These are phyloP conservation scores for Sebastes taczanowskii DNA, from an alignment of 2,797 vertebrate genomes.

Conservation along the genomic window DNA sequence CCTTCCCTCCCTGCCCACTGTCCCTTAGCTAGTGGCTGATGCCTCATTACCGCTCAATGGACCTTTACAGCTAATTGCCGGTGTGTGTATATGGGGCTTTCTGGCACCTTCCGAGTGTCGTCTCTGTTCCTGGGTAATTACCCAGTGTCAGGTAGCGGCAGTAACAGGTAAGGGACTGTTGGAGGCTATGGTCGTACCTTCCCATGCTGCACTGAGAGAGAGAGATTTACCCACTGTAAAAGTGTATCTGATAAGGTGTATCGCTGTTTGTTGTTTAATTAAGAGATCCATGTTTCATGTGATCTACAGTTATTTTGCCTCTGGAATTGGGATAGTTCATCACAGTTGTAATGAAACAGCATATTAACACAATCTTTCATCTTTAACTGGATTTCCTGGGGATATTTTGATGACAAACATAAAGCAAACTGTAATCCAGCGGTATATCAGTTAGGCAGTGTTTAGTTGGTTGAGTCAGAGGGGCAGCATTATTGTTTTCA, in stretches of 20 bases:
- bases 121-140: slow-evolving; percentile 62
- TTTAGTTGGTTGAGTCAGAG: background rate
- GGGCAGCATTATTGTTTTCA: background rate
- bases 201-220: background rate
- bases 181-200: background rate
- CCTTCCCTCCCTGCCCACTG: background rate
- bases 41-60: slow-evolving; percentile 57
- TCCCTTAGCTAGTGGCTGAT: slow-evolving; percentile 16
- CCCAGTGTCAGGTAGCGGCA: slow-evolving; percentile 43
- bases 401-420: background rate
- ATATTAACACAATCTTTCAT: background rate
- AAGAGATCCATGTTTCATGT: background rate
- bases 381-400: background rate
- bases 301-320: background rate
- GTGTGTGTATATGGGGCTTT: slow-evolving; percentile 47
- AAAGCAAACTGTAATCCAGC: background rate
- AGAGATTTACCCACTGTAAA: background rate
- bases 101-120: slow-evolving; percentile 39
- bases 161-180: slow-evolving; percentile 44
- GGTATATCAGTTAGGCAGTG: too few species aligned
- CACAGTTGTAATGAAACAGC: background rate
- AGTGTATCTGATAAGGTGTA: background rate
- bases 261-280: background rate
- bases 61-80: slow-evolving; percentile 64
- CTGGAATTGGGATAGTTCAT: background rate